Evolutionary conservation across 2,888 invertebrate genomes (phyloP).

Genomic region (Argyresthia goedartella): DNA sequence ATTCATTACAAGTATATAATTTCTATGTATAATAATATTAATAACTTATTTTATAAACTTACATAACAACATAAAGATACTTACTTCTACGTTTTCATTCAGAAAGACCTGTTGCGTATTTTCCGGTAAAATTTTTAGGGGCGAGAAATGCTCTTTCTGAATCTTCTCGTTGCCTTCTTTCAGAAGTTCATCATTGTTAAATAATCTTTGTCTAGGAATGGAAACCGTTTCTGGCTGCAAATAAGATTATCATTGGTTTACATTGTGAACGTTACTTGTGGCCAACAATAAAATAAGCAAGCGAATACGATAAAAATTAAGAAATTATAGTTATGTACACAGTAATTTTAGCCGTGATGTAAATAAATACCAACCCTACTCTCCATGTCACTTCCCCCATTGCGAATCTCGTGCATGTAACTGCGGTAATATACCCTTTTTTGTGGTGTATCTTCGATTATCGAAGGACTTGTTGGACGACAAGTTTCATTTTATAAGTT

Average conservation of each 20-base stretch:
- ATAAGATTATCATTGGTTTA: not conserved
- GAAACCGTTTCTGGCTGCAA: not conserved
- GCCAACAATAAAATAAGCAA: not conserved
- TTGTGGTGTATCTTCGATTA: slow-evolving; percentile 1
- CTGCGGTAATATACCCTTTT: not conserved
- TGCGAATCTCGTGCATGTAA: no score
- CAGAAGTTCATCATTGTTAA: not conserved
- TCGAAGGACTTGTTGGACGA: not conserved
- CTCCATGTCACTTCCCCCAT: no score
- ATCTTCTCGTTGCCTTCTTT: no score
- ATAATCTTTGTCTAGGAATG: not conserved
- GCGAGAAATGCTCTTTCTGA: no score
- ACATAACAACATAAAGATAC: no score
- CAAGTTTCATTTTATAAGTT: not conserved
- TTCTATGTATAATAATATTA: no score
- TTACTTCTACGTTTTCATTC: no score
- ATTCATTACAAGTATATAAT: no score
- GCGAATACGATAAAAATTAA: not conserved
- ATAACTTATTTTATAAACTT: no score
- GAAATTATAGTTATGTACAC: not conserved
- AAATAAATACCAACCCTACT: not conserved
- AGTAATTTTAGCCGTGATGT: not conserved
- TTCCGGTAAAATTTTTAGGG: no score
- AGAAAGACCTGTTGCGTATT: no score
- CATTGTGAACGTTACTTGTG: not conserved